Evolutionary conservation across 1,140 invertebrate genomes (phyloP).

Genomic region (Lepidurus packardi): DNA sequence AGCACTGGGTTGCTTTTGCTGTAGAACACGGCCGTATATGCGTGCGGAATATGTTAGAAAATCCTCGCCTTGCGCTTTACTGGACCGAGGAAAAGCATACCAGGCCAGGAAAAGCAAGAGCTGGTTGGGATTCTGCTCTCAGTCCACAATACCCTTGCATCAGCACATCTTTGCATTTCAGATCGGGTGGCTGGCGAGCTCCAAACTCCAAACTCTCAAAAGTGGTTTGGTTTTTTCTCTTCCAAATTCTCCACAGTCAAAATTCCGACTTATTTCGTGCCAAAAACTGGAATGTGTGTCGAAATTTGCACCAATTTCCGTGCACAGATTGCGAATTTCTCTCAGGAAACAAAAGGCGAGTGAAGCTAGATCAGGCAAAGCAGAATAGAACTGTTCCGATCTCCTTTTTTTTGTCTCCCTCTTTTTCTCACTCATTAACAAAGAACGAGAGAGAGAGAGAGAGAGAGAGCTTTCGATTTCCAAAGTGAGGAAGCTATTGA

Average conservation of each 20-base stretch:
- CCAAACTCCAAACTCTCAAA: not conserved
- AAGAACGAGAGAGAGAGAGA: not conserved
- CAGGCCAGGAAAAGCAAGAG: not conserved
- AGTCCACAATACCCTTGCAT: slow-evolving; percentile 11
- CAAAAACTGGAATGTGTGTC: no score
- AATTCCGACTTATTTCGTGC: no score
- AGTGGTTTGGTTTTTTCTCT: not conserved
- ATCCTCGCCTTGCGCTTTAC: slow-evolving; percentile 9
- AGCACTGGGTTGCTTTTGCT: not conserved
- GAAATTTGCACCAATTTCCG: no score
- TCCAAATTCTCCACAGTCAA: no score
- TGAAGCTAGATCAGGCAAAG: no score
- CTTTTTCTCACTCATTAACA: not conserved
- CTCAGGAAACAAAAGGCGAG: no score
- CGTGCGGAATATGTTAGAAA: not conserved
- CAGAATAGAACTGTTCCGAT: no score
- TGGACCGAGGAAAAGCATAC: not conserved
- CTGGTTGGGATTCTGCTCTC: slow-evolving; percentile 5
- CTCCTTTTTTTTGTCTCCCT: no score
- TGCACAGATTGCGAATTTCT: no score
- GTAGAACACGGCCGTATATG: not conserved
- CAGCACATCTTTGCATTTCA: not conserved
- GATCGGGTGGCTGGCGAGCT: not conserved
- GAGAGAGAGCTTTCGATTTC: not conserved
- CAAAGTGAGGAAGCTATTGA: not conserved